phyloP scores from a whole-genome alignment of 2,113 vertebrate genomes.

The Diadophis punctatus region DNA sequence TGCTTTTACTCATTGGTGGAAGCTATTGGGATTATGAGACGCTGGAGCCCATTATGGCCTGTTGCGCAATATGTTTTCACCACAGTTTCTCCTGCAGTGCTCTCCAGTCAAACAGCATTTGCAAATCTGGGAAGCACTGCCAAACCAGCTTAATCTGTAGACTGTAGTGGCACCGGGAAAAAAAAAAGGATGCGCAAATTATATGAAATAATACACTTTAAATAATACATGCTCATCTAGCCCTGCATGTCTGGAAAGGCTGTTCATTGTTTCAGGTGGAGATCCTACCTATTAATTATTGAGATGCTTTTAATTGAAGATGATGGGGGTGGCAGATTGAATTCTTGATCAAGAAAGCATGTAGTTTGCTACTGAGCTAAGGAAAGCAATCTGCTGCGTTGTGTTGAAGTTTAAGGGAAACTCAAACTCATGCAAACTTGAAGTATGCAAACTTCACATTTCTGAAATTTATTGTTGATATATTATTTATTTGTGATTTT shows the following conservation, averaged over 20 bases:
- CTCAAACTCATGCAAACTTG: not conserved
- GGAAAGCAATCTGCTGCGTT: not conserved
- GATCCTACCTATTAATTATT: not conserved
- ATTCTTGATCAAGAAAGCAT: not conserved
- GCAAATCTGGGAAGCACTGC: not conserved
- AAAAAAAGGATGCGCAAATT: not conserved
- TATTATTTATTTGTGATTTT: not conserved
- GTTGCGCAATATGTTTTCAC: not conserved
- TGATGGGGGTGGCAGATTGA: not conserved
- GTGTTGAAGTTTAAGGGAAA: not conserved
- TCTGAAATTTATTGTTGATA: not conserved
- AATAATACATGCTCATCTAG: not conserved
- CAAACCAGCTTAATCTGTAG: not conserved
- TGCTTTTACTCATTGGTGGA: not conserved
- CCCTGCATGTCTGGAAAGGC: not conserved
- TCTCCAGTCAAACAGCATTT: not conserved
- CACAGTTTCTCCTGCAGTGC: not conserved
- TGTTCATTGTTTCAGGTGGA: not conserved
- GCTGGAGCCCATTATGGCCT: not conserved
- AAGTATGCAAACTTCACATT: not conserved
- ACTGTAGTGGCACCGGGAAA: not conserved
- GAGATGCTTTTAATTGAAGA: not conserved
- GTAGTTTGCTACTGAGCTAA: not conserved
- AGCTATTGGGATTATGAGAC: not conserved
- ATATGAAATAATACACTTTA: not conserved